Conservation (phyloP, 2,797 vertebrate genomes). For the Urocyon cinereoargenteus region DNA sequence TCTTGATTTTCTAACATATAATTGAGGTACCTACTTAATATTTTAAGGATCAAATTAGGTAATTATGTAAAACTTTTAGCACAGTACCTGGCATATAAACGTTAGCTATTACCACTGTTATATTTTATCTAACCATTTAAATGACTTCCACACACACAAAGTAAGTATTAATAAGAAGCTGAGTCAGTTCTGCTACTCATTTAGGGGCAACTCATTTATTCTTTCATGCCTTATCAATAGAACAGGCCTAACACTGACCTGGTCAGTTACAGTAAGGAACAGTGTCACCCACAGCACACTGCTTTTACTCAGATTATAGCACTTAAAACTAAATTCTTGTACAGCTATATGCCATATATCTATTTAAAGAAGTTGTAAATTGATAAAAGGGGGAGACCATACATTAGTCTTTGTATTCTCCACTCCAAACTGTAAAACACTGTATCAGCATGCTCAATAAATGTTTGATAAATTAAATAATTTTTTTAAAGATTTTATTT, state of each 20-base stretch:
- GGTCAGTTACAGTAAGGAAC: not conserved
- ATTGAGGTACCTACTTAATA: not conserved
- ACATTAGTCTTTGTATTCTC: not conserved
- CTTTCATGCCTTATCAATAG: not conserved
- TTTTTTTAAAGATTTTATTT: no score
- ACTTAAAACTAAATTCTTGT: not conserved
- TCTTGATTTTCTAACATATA: conserved; percentile 17
- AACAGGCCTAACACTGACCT: not conserved
- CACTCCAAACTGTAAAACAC: not conserved
- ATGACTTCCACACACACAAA: not conserved
- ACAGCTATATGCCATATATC: not conserved
- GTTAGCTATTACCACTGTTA: not conserved
- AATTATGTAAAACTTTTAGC: not conserved
- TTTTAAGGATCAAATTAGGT: conserved; percentile 41
- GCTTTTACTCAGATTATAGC: not conserved
- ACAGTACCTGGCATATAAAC: conserved; percentile 23
- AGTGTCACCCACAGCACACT: not conserved
- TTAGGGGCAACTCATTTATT: not conserved
- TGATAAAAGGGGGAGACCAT: not conserved
- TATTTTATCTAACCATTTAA: conserved; percentile 55
- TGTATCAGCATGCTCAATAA: not conserved
- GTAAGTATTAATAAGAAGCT: conserved; percentile 28
- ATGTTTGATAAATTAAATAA: conserved; percentile 15
- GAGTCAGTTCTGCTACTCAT: not conserved
- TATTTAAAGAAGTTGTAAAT: conserved; percentile 9